Evolutionary conservation across 2,888 invertebrate species (phyloP).

Genomic region (Tiliacea aurago): DNA sequence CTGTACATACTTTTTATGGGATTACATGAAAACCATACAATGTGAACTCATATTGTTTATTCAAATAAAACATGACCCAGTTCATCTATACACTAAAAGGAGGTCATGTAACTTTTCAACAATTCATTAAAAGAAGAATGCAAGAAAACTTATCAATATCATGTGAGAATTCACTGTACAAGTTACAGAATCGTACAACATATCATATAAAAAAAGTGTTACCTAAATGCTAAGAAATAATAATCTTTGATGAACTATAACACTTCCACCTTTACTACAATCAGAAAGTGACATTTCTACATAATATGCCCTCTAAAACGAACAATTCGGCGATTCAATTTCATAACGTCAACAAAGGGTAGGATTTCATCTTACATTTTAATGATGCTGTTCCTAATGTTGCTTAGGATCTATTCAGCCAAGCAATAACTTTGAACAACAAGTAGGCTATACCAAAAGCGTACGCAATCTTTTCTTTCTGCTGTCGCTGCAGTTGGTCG

Average conservation of each 20-base stretch:
- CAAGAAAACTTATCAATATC: constrained; percentile 73
- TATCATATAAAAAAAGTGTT: constrained; percentile 81
- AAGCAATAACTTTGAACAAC: constrained; percentile 95
- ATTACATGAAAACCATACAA: constrained; percentile 49
- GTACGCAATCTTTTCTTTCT: constrained; percentile 96
- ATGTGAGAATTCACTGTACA: constrained; percentile 80
- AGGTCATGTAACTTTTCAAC: constrained; percentile 75
- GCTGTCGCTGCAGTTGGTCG: constrained; percentile 95
- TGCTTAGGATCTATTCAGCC: constrained; percentile 92
- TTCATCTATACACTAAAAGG: constrained; percentile 77
- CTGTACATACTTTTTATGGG: neutral
- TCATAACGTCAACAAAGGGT: constrained; percentile 82
- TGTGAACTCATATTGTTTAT: constrained; percentile 79
- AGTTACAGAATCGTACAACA: constrained; percentile 77
- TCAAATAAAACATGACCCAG: constrained; percentile 82
- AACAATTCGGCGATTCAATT: constrained; percentile 71
- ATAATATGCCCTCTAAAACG: constrained; percentile 71
- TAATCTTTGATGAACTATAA: constrained; percentile 73
- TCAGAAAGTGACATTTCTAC: constrained; percentile 73
- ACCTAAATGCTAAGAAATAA: constrained; percentile 84
- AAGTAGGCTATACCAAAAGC: constrained; percentile 96
- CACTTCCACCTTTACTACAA: constrained; percentile 78
- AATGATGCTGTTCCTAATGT: constrained; percentile 72
- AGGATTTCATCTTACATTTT: constrained; percentile 83
- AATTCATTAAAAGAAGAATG: constrained; percentile 80